Evolutionary conservation across 2,113 vertebrate species (phyloP).

Genomic region (Muntiacus reevesi): DNA sequence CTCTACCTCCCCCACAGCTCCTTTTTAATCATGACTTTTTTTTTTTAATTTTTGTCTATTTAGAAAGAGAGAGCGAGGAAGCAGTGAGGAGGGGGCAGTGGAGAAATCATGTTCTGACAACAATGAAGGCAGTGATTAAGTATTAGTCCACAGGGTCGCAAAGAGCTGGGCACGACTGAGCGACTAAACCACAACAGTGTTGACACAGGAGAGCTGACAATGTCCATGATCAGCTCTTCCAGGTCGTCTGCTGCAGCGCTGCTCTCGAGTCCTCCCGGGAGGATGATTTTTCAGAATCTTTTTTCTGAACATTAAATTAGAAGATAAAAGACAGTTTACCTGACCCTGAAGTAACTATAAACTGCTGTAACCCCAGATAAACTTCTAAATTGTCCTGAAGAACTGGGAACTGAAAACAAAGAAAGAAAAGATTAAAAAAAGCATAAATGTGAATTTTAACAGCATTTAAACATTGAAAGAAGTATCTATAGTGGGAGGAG

Average conservation of each 20-base stretch:
- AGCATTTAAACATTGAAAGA: conserved; percentile 37
- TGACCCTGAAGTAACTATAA: conserved; percentile 90
- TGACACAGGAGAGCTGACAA: no score
- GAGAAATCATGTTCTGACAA: neutral
- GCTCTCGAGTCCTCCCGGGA: neutral
- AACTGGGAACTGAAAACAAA: conserved; percentile 90
- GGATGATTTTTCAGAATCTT: neutral
- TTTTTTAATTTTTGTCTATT: neutral
- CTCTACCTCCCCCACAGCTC: neutral
- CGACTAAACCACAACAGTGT: rapidly evolving
- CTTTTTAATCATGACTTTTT: neutral
- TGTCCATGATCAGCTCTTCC: no score
- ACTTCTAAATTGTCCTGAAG: conserved; percentile 97
- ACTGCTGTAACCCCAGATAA: conserved; percentile 97
- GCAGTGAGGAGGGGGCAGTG: neutral
- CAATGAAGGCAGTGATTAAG: neutral
- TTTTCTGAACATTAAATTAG: conserved; percentile 32
- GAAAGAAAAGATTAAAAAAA: conserved; percentile 40
- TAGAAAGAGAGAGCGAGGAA: neutral
- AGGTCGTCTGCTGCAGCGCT: no score
- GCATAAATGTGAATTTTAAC: neutral
- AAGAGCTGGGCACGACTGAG: no score
- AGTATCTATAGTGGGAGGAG: neutral
- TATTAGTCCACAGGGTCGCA: neutral
- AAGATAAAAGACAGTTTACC: conserved; percentile 83